Base-by-base conservation (phyloP, 1,140 invertebrate species). In the Nomia melanderi region DNA sequence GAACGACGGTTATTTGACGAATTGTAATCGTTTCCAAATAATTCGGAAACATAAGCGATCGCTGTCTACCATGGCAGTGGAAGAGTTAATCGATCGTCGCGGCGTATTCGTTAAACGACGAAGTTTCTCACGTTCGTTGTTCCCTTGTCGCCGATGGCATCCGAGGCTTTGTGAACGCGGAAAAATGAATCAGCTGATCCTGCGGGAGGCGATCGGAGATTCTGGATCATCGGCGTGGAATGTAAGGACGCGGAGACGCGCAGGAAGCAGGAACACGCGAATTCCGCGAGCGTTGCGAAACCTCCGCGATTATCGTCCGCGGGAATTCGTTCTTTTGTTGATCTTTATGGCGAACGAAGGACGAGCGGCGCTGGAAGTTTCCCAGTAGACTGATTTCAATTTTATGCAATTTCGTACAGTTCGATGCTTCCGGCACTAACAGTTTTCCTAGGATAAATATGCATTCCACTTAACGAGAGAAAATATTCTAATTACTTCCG, bases 221-320 rank as follows among this genome's bases (percentile, higher is more conserved):
- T 83, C 80, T 81, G 84, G 84, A 75, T 91, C 89, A 90, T 88
- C 82, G 82, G 53, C 75, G 50, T 83, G 80, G 89, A 90, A 91
- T 90, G 88, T 88, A 81, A 90, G 88, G 89, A 88, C 88, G 56
- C 53, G 29, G 54, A 56, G 33, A 56, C 65, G 41, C 44, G 73
- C 53, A 79, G 80, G 82, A 85, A 85, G 81, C 73, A 62, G 65
- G 78, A 75, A 84, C 85, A 82, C 77, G 70, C 76, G 88, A 75
- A 89, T 90, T 84, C 89, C 83, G 59, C 27, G 29, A 67, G 47
- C 6, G 73, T 87, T 86, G 79, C 75, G 79, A 86, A 86, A 87
- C 66, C 2, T 23, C 14, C 11, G 56, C 65, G 39, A 77, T 77
- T 69, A 73, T 74, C 63, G 25, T 78, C 66, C 57, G 44, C 20